Evolutionary conservation across 2,113 vertebrate species (phyloP), one percentile per base, ranked within the genome.

Genomic region (Glaucomys volans): DNA sequence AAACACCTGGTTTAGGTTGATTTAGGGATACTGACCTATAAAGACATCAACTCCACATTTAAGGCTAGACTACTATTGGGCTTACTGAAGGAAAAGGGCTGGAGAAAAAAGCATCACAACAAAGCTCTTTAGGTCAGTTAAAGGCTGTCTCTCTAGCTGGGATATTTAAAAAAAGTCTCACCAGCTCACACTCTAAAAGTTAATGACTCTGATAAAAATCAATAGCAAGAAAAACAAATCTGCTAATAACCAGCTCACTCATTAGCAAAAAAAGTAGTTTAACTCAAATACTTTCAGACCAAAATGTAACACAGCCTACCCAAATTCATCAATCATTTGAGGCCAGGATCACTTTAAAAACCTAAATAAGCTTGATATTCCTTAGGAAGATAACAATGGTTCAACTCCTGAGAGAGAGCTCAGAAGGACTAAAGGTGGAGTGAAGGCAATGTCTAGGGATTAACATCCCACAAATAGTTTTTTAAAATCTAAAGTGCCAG

Each of bases 391-490:
- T 96, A 96, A 93, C 54, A 86, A 94, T 75, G 91, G 94, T 96
- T 81, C 85, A 95, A 87, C 81, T 97, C 88, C 96, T 44, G 89
- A 98, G 87, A 85, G 57, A 92, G 69, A 62, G 57, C 96, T 97
- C 89, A 79, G 93, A 94, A 97, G 84, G 84, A 91, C 80, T 94
- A 90, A 87, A 95, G 95, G 67, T 91, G 87, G 88, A 93, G 82
- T 97, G 91, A 97, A 97, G 97, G 97, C 97, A 96, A 96, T 94
- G 89, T 90, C 71, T 59, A 81, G 96, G 94, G 94, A 97, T 97
- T 74, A 93, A 32, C 37, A 98, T 97, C 98, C 98, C 98, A 98
- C 97, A 98, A 97, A 98, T 91, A 97, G 94, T 98, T 97, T 97
- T 97, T 87, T 94, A 80, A 95, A 96, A 95, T 37, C 42, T 94